Evolutionary conservation across 2,113 vertebrate genomes (phyloP).

Genomic region (Stomatorhinus ivindoensis): DNA sequence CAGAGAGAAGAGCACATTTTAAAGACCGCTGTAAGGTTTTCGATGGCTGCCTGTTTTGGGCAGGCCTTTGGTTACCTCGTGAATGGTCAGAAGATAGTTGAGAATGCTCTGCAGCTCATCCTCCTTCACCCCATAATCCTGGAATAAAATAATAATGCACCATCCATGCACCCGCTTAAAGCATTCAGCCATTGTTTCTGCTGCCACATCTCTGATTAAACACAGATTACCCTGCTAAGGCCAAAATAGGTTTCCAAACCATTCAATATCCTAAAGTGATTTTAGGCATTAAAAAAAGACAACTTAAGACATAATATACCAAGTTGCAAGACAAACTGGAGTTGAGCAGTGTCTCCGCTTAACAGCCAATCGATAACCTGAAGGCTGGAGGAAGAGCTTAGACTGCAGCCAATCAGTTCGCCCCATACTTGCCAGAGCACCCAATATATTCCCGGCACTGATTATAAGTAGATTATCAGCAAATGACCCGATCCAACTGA

Average conservation of each 20-base stretch:
- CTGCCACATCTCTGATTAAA: neutral
- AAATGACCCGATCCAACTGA: neutral
- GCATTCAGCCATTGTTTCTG: neutral
- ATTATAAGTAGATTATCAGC: neutral
- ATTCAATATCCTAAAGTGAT: neutral
- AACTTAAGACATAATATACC: neutral
- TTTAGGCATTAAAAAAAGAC: neutral
- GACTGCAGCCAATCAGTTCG: neutral
- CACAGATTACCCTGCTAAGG: neutral
- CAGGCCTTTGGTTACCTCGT: conserved; percentile 70
- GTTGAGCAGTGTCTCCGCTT: neutral
- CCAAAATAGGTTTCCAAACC: neutral
- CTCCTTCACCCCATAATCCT: conserved; percentile 93
- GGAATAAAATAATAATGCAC: conserved; percentile 37
- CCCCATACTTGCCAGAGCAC: neutral
- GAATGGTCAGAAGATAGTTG: conserved; percentile 93
- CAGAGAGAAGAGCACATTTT: neutral
- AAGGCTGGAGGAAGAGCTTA: neutral
- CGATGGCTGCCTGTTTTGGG: neutral
- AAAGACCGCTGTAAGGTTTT: neutral
- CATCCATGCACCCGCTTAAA: neutral
- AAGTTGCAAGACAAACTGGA: neutral
- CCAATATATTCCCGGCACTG: neutral
- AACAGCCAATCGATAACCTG: neutral
- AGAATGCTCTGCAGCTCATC: conserved; percentile 95